Evolutionary conservation across 2,113 vertebrate genomes (phyloP), one percentile per base, ranked within the genome.

Genomic region (Sminthopsis crassicaudata): DNA sequence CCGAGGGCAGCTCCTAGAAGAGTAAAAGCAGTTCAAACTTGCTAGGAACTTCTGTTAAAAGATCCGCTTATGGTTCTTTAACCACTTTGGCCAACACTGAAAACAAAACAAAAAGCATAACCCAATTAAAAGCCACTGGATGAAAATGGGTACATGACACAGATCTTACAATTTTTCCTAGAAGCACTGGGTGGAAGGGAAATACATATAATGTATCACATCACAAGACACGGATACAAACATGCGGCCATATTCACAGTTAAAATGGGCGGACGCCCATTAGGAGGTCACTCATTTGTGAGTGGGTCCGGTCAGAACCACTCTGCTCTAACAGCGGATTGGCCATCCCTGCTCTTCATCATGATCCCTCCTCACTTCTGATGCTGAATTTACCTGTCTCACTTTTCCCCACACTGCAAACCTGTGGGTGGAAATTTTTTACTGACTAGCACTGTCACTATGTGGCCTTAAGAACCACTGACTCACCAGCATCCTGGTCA

Each of bases 61-160:
- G 53, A 24, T 42, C n/a, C 95, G 92, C 90, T 90, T 48, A 8
- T 12, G 89, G 88, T 96, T 60, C 94, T 67, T 46, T 53, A 57
- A 96, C 91, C 0, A 50, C 55, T 89, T 91, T 57, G 93, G 51
- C 52, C 95, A 92, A 91, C 92, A 93, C 91, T 96, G 76, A 91
- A 93, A 94, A 92, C 92, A 91, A 89, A 88, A 46, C 46, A 48
- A 84, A 76, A 23, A 84, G 16, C 51, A 36, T 48, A 76, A 91
- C 88, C 91, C 42, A 5, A 1, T 5, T 23, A 84, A 95, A 90
- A 91, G 88, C 50, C 92, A 53, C 8, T 0, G 89, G 26, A 19
- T 91, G 42, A 52, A 46, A 3, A 48, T 84, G 36, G 67, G 67
- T 84, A 42, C 50, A 26, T 14, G 89, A 26, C 46, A 25, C 46